Conservation (phyloP, 2,888 invertebrate genomes). For the Leptopilina drosophilae region DNA sequence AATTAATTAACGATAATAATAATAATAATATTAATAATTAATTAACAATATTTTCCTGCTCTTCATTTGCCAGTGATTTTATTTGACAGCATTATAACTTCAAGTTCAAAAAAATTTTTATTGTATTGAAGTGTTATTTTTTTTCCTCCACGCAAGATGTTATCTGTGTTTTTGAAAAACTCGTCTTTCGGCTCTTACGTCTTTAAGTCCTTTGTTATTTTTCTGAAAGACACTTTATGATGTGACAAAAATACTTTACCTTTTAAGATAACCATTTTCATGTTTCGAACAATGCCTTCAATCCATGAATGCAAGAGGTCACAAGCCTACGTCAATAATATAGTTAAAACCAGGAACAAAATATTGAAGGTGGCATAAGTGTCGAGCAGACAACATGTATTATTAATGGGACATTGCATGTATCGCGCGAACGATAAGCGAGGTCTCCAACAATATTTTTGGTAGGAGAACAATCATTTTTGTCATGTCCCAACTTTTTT, state of each 20-base stretch:
- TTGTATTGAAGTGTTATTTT: no score
- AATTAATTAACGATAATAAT: no score
- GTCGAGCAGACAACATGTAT: slow-evolving; percentile 66
- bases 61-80: no score
- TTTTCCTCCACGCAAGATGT: no score
- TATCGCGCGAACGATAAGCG: slow-evolving; percentile 9
- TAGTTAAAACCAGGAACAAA: slow-evolving; percentile 29
- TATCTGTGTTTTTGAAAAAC: neutral
- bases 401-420: slow-evolving; percentile 64
- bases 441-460: neutral
- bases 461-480: neutral
- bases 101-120: no score
- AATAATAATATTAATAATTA: no score
- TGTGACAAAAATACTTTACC: slow-evolving; percentile 37
- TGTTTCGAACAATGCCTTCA: slow-evolving; percentile 28
- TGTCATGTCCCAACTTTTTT: no score
- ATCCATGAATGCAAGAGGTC: slow-evolving; percentile 26
- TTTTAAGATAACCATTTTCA: slow-evolving; percentile 25
- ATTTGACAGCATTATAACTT: no score
- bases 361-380: slow-evolving; percentile 39
- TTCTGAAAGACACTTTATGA: slow-evolving; percentile 29
- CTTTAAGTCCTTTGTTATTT: slow-evolving; percentile 19
- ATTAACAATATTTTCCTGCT: no score
- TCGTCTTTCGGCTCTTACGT: slow-evolving; percentile 13
- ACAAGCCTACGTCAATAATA: slow-evolving; percentile 29